phyloP scores from a whole-genome alignment of 2,888 invertebrate species.

The Microctonus hyperodae region DNA sequence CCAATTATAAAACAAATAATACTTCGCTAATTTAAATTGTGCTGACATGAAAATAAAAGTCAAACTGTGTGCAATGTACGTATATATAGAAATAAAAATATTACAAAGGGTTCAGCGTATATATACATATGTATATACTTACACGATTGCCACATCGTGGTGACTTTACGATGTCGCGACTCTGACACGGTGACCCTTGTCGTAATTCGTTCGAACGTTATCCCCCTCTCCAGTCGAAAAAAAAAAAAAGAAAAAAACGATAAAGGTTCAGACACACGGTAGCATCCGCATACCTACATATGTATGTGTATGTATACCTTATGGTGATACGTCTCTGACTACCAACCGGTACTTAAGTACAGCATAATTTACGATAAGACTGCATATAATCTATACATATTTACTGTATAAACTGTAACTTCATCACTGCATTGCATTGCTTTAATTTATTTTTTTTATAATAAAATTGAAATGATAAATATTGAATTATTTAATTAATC shows the following conservation, averaged over 20 bases:
- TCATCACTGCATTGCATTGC: too few species aligned
- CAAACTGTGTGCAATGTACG: constrained; percentile 5
- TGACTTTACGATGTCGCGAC: constrained; percentile 26
- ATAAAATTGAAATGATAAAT: too few species aligned
- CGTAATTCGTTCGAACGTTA: constrained; percentile 39
- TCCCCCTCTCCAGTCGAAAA: too few species aligned
- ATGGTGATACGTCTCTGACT: constrained; percentile 36
- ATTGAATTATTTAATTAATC: background rate
- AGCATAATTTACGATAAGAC: constrained; percentile 47
- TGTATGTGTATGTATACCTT: background rate
- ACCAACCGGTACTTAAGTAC: constrained; percentile 39
- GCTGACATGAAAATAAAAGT: background rate
- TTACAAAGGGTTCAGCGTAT: background rate
- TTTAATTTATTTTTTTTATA: too few species aligned
- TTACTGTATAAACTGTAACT: too few species aligned
- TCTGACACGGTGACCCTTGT: constrained; percentile 39
- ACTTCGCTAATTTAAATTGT: constrained; percentile 16
- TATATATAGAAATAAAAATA: too few species aligned
- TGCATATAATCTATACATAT: constrained; percentile 1
- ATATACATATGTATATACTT: constrained; percentile 6
- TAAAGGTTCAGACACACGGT: constrained; percentile 15
- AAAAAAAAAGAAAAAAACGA: constrained; percentile 21
- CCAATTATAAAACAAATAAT: too few species aligned
- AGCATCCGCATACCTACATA: background rate
- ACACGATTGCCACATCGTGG: background rate